phyloP scores from a whole-genome alignment of 1,140 invertebrate species.

The Liolophura sinensis region DNA sequence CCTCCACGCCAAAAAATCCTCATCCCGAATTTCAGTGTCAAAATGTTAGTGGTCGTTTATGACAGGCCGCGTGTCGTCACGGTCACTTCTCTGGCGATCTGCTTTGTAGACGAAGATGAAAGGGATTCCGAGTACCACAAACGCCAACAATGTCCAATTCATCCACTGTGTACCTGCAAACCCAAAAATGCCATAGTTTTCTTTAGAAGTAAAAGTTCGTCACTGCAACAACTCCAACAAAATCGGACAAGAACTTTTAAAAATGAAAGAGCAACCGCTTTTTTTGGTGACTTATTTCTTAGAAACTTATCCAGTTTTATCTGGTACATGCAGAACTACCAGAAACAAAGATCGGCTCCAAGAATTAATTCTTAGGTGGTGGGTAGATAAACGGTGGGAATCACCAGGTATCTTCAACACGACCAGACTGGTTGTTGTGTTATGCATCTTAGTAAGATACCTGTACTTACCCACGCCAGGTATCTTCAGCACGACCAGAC shows the following conservation, averaged over 20 bases:
- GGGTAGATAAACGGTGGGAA: no score
- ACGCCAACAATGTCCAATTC: slow-evolving; percentile 39
- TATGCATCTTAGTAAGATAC: background rate
- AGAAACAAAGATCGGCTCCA: background rate
- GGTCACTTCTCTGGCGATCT: no score
- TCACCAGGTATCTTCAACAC: no score
- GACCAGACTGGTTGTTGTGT: background rate
- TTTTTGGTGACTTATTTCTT: slow-evolving; percentile 1
- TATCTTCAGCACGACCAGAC: no score
- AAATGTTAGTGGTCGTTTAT: no score
- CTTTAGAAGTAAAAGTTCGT: background rate
- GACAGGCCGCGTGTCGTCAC: no score
- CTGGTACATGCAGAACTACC: background rate
- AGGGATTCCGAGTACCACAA: slow-evolving; percentile 24
- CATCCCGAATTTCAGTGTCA: no score
- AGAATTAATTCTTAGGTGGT: no score
- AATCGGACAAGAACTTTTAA: background rate
- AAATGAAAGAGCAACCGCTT: background rate
- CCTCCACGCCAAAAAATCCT: no score
- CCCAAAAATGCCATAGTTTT: background rate
- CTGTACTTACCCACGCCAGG: background rate
- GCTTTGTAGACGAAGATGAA: slow-evolving; percentile 29
- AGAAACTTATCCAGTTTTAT: background rate
- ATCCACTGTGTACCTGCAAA: slow-evolving; percentile 41
- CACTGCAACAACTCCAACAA: background rate